phyloP scores from a whole-genome alignment of 2,113 vertebrate genomes.

The Bubo bubo region DNA sequence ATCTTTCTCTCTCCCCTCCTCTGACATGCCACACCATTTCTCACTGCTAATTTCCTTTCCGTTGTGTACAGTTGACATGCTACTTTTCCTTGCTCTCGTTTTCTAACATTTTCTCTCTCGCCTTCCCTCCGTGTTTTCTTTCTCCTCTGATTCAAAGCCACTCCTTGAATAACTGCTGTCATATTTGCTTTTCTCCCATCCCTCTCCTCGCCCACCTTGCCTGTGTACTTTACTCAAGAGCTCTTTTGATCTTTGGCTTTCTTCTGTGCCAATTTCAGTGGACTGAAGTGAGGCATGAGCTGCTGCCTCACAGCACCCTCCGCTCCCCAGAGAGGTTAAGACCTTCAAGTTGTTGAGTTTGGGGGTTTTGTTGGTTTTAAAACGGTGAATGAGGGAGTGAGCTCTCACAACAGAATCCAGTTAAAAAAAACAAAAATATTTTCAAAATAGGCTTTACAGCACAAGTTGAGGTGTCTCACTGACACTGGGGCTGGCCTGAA shows the following conservation, averaged over 20 bases:
- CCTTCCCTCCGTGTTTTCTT: neutral
- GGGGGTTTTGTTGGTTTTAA: slow-evolving; percentile 10
- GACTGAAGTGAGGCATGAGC: neutral
- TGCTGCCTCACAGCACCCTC: neutral
- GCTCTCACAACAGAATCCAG: neutral
- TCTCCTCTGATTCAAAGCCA: neutral
- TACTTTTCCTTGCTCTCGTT: neutral
- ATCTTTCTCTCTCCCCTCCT: slow-evolving; percentile 2
- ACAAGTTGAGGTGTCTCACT: neutral
- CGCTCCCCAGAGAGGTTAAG: neutral
- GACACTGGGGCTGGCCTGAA: neutral
- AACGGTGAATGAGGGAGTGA: neutral
- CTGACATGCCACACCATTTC: slow-evolving; percentile 27
- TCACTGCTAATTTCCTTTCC: slow-evolving; percentile 37
- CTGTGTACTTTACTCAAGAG: slow-evolving; percentile 16
- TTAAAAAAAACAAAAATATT: neutral
- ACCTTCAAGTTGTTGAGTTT: slow-evolving; percentile 4
- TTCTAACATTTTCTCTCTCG: neutral
- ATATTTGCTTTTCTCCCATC: slow-evolving; percentile 20
- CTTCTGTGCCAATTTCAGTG: neutral
- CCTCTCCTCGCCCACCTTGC: neutral
- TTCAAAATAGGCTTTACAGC: neutral
- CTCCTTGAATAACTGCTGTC: slow-evolving; percentile 21
- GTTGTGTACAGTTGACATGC: neutral
- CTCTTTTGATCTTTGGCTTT: slow-evolving; percentile 49